phyloP scores from a whole-genome alignment of 2,888 invertebrate genomes.

The Dryococelus australis region DNA sequence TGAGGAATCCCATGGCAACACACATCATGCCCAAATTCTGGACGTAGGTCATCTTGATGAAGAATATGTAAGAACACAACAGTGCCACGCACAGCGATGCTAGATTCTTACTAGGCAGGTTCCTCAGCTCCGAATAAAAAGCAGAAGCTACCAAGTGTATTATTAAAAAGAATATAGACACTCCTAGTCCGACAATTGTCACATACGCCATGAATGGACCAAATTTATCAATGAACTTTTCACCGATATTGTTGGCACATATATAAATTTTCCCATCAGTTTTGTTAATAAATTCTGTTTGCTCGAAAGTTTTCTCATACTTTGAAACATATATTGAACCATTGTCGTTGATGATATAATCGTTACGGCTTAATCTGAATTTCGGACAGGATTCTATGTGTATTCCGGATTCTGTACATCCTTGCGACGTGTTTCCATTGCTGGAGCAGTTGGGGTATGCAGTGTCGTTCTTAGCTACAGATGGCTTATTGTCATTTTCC shows the following conservation, averaged over 20 bases:
- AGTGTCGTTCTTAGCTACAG: not conserved
- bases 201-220: slow-evolving; percentile 54
- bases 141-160: slow-evolving; percentile 59
- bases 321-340: not conserved
- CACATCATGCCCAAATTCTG: slow-evolving; percentile 51
- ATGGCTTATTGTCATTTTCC: not conserved
- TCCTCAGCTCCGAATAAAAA: slow-evolving; percentile 59
- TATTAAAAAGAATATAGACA: slow-evolving; percentile 59
- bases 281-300: not conserved
- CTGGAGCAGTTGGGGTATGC: too few species aligned
- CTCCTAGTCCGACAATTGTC: slow-evolving; percentile 58
- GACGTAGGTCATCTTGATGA: slow-evolving; percentile 52
- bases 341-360: not conserved
- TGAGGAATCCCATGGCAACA: slow-evolving; percentile 56
- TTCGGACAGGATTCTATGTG: not conserved
- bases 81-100: slow-evolving; percentile 61
- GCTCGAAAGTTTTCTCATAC: not conserved
- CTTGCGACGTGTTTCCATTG: not conserved
- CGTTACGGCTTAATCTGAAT: not conserved
- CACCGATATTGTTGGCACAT: not conserved
- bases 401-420: not conserved
- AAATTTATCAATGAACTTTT: slow-evolving; percentile 12
- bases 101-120: slow-evolving; percentile 62
- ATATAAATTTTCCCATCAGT: not conserved
- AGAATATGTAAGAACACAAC: slow-evolving; percentile 59